phyloP scores from a whole-genome alignment of 2,888 invertebrate genomes.

The Drosophila nigritarsus region DNA sequence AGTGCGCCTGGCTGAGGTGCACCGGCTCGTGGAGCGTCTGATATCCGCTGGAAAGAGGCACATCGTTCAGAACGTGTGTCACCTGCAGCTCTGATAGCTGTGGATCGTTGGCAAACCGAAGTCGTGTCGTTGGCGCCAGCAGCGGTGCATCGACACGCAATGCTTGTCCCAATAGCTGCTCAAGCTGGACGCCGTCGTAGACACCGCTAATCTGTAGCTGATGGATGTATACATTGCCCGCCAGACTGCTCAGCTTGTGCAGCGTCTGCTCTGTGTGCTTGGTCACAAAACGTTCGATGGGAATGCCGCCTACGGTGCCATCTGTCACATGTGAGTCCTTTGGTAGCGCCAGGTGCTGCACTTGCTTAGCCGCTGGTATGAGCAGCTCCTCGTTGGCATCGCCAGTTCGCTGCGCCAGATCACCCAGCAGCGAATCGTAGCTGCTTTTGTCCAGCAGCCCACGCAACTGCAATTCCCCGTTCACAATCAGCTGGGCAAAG shows the following conservation, averaged over 20 bases:
- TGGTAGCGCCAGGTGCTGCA: slow-evolving; percentile 84
- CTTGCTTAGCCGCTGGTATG: slow-evolving; percentile 86
- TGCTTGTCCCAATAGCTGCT: slow-evolving; percentile 84
- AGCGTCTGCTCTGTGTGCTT: slow-evolving; percentile 86
- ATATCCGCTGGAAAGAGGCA: slow-evolving; percentile 70
- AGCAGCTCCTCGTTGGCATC: slow-evolving; percentile 77
- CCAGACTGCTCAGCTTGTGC: slow-evolving; percentile 79
- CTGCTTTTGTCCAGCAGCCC: slow-evolving; percentile 84
- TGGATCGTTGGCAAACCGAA: slow-evolving; percentile 81
- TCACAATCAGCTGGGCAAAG: slow-evolving; percentile 86
- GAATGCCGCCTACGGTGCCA: slow-evolving; percentile 85
- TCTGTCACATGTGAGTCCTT: slow-evolving; percentile 84
- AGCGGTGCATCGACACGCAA: slow-evolving; percentile 85
- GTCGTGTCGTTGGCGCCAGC: slow-evolving; percentile 64
- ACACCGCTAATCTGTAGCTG: slow-evolving; percentile 84
- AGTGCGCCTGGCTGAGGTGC: slow-evolving; percentile 71
- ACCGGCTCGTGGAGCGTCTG: slow-evolving; percentile 74
- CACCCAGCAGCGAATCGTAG: slow-evolving; percentile 84
- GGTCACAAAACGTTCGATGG: slow-evolving; percentile 85
- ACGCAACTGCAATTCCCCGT: slow-evolving; percentile 85
- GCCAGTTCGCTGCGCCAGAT: slow-evolving; percentile 85
- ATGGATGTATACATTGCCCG: slow-evolving; percentile 85
- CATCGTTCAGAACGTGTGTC: slow-evolving; percentile 83
- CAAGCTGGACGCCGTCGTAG: slow-evolving; percentile 85
- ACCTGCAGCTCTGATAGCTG: slow-evolving; percentile 75